Evolutionary conservation across 2,888 invertebrate species (phyloP).

Genomic region (Heliconius ismenius): DNA sequence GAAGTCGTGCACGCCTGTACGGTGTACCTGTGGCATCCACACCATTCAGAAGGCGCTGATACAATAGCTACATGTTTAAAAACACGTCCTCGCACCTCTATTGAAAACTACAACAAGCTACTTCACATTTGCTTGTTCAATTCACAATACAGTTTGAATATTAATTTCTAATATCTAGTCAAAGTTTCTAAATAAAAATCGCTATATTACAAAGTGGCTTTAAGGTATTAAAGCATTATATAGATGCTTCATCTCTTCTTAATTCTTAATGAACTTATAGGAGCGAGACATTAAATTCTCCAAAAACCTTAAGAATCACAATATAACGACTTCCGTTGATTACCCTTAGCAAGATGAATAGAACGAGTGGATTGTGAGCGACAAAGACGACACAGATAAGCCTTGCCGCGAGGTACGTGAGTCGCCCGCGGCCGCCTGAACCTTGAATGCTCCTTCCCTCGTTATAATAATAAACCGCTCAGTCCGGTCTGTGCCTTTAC

Average conservation of each 20-base stretch:
- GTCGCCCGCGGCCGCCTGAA: slow-evolving; percentile 66
- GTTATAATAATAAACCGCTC: slow-evolving; percentile 76
- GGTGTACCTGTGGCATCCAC: slow-evolving; percentile 28
- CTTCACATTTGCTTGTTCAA: slow-evolving; percentile 31
- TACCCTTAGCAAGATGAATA: slow-evolving; percentile 50
- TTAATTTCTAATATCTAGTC: slow-evolving; percentile 3
- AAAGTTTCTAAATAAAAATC: background rate
- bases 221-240: background rate
- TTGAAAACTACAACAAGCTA: slow-evolving; percentile 39
- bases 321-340: slow-evolving; percentile 48
- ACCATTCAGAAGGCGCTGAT: slow-evolving; percentile 39
- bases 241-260: background rate
- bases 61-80: slow-evolving; percentile 44
- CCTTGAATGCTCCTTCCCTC: slow-evolving; percentile 78
- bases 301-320: background rate
- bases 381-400: slow-evolving; percentile 72
- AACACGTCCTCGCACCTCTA: slow-evolving; percentile 44
- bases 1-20: slow-evolving; percentile 35
- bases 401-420: slow-evolving; percentile 69
- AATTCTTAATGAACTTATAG: background rate
- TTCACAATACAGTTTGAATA: slow-evolving; percentile 27
- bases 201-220: too few species aligned
- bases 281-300: background rate
- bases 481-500: slow-evolving; percentile 75
- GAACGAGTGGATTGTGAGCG: slow-evolving; percentile 57